Conservation (phyloP, 64 coral and sea anemone species). For the Stichodactyla helianthus region DNA sequence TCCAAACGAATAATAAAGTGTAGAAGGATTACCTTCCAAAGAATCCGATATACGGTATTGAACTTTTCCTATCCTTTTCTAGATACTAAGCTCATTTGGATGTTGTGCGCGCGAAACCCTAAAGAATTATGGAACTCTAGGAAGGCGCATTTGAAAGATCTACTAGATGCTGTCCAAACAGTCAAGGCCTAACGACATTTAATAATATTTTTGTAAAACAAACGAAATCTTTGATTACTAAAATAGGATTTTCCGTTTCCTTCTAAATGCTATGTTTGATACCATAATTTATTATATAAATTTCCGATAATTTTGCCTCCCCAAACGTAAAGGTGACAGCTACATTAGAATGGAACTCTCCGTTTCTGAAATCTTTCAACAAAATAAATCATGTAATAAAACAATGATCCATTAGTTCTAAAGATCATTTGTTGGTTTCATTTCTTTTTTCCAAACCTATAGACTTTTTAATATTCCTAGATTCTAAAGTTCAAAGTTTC, state of each 20-base stretch:
- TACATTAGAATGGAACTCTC: background rate
- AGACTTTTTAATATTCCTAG: background rate
- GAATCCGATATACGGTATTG: no score
- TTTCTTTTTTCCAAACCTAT: background rate
- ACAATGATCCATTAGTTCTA: background rate
- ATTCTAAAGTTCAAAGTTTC: background rate
- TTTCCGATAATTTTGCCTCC: background rate
- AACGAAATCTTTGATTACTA: conserved; percentile 12
- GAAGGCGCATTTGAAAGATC: background rate
- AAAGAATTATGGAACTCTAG: no score
- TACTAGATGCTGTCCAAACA: background rate
- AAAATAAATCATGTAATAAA: background rate
- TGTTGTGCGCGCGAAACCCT: no score
- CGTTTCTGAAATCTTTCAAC: background rate
- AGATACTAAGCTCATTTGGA: no score
- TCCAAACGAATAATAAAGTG: no score
- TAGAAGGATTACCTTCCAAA: no score
- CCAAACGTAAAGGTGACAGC: background rate
- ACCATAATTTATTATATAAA: conserved; percentile 25
- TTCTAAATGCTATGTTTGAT: background rate
- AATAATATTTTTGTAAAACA: conserved; percentile 9
- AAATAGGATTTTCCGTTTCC: conserved; percentile 8
- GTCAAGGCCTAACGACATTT: background rate
- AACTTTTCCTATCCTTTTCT: no score
- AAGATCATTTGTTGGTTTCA: background rate